Evolutionary conservation across 1,140 invertebrate genomes (phyloP), one percentile per base, ranked within the genome.

Genomic region (Drosophila arawakana): DNA sequence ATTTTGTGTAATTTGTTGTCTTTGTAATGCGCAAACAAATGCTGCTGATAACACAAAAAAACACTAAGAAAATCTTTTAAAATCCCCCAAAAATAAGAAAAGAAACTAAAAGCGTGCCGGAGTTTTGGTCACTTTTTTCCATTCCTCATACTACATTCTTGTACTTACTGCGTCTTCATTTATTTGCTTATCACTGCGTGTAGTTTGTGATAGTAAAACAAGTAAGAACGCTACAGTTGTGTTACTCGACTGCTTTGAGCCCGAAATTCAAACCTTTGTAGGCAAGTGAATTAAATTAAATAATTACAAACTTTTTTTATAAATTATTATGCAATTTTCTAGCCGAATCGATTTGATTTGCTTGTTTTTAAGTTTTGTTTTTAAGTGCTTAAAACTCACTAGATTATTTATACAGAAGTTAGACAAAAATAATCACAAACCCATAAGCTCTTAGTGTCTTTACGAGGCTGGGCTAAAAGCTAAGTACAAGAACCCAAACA

Each of bases 111-210:
- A 47, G 62, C 18, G 39, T 54, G 46, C 46, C 54, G 58, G 37
- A 50, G n/a, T 57, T 44, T 57, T 46, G 25, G 50, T 63, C 37
- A 43, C 46, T n/a, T 44, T 70, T 57, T 5, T 2, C 25, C 25
- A 2, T 30, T 30, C 25, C 11, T 62, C 21, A 67, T 9, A 7
- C 10, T 54, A 8, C 41, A 7, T 18, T 21, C 11, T 6, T 39
- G 39, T 70, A 58, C 46, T 58, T 73, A 77, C 76, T 75, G 54
- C 77, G 59, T 57, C 69, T 79, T 39, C 61, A 68, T 50, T 60
- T 76, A 76, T 77, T 74, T 78, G 41, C 69, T 79, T 79, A 79
- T 79, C 77, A 66, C 59, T 72, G 44, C 47, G 35, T 74, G 60
- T 74, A 50, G 30, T 59, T 67, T 55, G 60, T 50, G 77, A 80